phyloP scores from a whole-genome alignment of 2,113 vertebrate genomes.

The Pseudorasbora parva region DNA sequence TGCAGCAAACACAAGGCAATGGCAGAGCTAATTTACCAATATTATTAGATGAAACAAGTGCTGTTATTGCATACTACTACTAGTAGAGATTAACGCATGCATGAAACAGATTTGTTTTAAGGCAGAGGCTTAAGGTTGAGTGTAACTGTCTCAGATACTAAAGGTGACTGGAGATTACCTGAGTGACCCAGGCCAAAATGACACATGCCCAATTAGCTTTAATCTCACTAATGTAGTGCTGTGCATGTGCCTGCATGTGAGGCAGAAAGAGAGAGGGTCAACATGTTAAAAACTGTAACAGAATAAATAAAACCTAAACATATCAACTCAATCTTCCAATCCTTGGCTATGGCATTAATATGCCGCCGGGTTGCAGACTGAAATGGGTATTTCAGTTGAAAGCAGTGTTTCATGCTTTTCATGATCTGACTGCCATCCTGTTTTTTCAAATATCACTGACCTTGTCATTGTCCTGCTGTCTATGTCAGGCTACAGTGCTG shows the following conservation, averaged over 20 bases:
- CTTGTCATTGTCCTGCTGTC: constrained; percentile 2
- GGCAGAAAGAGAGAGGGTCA: too few relatives aligned
- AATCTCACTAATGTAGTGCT: constrained; percentile 34
- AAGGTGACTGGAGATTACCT: constrained; percentile 51
- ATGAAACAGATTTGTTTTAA: constrained; percentile 21
- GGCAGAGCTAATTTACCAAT: neutral
- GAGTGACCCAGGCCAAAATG: constrained; percentile 40
- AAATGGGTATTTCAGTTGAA: neutral
- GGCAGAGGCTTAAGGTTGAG: constrained; percentile 13
- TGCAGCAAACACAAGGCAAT: neutral
- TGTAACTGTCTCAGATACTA: constrained; percentile 7
- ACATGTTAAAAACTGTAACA: too few relatives aligned
- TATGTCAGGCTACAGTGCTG: neutral
- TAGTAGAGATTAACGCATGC: neutral
- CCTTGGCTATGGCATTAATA: neutral
- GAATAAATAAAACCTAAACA: neutral
- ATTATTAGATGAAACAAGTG: neutral
- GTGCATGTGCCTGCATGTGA: neutral
- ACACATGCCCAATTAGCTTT: constrained; percentile 43
- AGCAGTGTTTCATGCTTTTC: neutral
- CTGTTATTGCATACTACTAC: neutral
- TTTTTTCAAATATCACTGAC: constrained; percentile 29
- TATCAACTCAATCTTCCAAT: constrained; percentile 12
- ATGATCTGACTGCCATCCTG: constrained; percentile 9
- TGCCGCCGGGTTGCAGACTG: neutral